Evolutionary conservation across 2,113 vertebrate genomes (phyloP).

Genomic region (Lampris megalopsis): DNA sequence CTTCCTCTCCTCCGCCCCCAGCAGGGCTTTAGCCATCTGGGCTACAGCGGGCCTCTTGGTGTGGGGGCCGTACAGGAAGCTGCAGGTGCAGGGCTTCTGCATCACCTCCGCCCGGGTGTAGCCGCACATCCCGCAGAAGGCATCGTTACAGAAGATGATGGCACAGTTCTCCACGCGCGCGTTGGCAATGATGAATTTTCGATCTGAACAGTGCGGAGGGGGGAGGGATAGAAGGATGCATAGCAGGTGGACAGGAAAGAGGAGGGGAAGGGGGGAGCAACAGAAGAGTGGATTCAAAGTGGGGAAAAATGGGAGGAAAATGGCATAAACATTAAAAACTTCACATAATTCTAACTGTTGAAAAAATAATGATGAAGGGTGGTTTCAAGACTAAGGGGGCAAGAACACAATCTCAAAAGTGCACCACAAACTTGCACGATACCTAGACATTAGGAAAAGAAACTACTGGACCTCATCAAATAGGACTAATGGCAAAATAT

Average conservation of each 20-base stretch:
- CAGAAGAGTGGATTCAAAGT: no score
- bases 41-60: constrained; percentile 85
- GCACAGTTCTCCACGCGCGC: constrained; percentile 92
- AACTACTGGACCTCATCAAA: no score
- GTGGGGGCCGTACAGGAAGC: constrained; percentile 91
- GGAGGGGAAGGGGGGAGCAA: background rate
- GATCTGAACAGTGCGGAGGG: constrained; percentile 75
- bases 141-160: constrained; percentile 95
- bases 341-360: no score
- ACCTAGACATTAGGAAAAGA: no score
- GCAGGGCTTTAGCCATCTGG: constrained; percentile 90
- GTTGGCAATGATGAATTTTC: constrained; percentile 93
- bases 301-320: no score
- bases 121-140: constrained; percentile 91
- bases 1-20: constrained; percentile 90
- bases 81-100: constrained; percentile 92
- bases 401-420: no score
- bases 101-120: constrained; percentile 92
- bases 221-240: background rate
- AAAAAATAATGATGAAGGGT: no score
- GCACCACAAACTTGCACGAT: no score
- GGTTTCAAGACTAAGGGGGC: no score
- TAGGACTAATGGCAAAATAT: no score
- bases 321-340: no score
- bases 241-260: background rate